Base-by-base conservation (phyloP, 2,888 invertebrate species). In the Lycophotia porphyrea region DNA sequence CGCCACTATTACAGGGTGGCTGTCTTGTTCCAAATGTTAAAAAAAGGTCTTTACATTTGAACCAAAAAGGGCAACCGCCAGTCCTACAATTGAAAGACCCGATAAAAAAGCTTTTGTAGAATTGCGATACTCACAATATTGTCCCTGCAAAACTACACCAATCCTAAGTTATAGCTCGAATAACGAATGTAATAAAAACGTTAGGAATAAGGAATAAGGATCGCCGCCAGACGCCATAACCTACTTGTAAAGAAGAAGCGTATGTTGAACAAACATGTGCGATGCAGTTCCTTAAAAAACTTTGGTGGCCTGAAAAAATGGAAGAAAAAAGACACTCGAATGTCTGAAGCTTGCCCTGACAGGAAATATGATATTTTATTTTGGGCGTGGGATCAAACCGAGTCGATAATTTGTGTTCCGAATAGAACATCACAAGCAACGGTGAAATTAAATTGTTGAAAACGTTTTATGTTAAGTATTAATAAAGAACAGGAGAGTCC, bases 311-410 rank as follows among this genome's bases (percentile, higher is more conserved):
- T 92, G 92, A 94, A 94, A 94, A 93, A 93, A 89, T 88, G 69
- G 64, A 84, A 65, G 88, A 84, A 92, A 95, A 96, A 96, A 93
- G 89, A 89, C 94, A 94, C 95, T 95, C 93, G 88, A 95, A 93
- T 91, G 86, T 86, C 93, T 94, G 94, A 95, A 95, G 95, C 95
- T 94, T 91, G 94, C 91, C 89, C 94, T 94, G 95, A 95, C 96
- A 96, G 96, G 96, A 96, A 96, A 96, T 96, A 96, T 96, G 96
- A 96, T 96, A 96, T 96, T 96, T 96, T 96, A 96, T 96, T 96
- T 96, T 93, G 93, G 95, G 95, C 95, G 96, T 96, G 96, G 96
- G 96, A 96, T 96, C 96, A 96, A 96, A 95, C 95, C 94, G 87
- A 94, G 92, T 94, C 94, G 95, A 96, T 96, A 96, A 96, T 95